Percentiles rank a stretch among this genome's conserved stretches.
These are phyloP conservation scores for Disparrhopalites patrizii DNA, from an alignment of 2,888 invertebrate genomes.

Conservation along the genomic window DNA sequence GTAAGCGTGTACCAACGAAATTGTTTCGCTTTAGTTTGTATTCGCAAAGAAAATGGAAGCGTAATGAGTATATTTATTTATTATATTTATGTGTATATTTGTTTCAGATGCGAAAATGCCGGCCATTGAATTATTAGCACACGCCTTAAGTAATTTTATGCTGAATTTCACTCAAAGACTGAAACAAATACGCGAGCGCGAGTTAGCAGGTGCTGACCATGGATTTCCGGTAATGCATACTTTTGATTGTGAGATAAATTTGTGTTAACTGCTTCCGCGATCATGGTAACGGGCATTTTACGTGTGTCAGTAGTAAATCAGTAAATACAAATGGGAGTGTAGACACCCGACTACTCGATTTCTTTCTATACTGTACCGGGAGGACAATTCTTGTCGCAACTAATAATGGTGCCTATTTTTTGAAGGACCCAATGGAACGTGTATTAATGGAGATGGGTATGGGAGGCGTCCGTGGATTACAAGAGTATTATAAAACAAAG, in stretches of 20 bases:
- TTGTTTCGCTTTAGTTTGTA: background rate
- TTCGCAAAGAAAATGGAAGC: too few relatives aligned
- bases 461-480: conserved; percentile 58
- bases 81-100: background rate
- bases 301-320: too few relatives aligned
- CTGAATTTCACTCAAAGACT: conserved; percentile 30
- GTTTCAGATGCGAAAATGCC: conserved; percentile 33
- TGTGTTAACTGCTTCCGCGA: too few relatives aligned
- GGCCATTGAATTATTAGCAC: conserved; percentile 33
- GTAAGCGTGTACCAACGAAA: conserved; percentile 25
- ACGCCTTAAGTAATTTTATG: conserved; percentile 30
- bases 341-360: too few relatives aligned
- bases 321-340: too few relatives aligned
- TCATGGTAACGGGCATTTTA: too few relatives aligned
- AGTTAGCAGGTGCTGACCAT: conserved; percentile 36
- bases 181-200: conserved; percentile 35
- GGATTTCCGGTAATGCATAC: conserved; percentile 55
- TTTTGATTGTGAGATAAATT: background rate
- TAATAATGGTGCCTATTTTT: background rate
- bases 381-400: too few relatives aligned
- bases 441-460: conserved; percentile 61
- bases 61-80: background rate
- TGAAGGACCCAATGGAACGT: conserved; percentile 60
- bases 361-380: too few relatives aligned
- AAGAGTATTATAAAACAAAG: conserved; percentile 59